Conservation (phyloP, 2,797 vertebrate species). For the Heteromormyrus szaboi region DNA sequence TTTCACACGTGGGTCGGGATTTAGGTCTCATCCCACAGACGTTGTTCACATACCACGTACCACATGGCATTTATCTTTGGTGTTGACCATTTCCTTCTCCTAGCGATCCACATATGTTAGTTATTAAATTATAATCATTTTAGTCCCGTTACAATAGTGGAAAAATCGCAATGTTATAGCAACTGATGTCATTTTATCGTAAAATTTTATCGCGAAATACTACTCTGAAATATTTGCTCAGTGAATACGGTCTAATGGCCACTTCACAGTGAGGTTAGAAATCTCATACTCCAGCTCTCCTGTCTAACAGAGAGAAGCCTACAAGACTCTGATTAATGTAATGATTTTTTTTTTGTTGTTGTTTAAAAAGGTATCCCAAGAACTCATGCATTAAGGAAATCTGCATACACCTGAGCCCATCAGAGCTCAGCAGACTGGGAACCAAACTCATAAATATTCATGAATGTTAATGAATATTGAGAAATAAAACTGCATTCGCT, state of each 20-base stretch:
- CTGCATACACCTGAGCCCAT: not conserved
- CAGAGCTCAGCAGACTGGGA: not conserved
- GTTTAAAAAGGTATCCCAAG: not conserved
- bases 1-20: not conserved
- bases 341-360: not conserved
- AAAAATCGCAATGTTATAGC: not conserved
- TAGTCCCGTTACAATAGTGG: not conserved
- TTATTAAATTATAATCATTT: not conserved
- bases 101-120: not conserved
- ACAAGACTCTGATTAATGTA: not conserved
- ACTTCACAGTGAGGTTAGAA: not conserved
- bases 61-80: not conserved
- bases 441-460: not conserved
- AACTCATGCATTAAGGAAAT: not conserved
- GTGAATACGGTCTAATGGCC: not conserved
- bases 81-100: not conserved
- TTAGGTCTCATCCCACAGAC: not conserved
- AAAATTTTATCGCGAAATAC: not conserved
- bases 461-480: not conserved
- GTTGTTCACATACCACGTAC: not conserved
- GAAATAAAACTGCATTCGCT: not conserved
- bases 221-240: not conserved
- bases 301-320: not conserved
- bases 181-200: not conserved
- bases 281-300: not conserved